Evolutionary conservation across 2,113 vertebrate genomes (phyloP).

Genomic region (Gadus macrocephalus): DNA sequence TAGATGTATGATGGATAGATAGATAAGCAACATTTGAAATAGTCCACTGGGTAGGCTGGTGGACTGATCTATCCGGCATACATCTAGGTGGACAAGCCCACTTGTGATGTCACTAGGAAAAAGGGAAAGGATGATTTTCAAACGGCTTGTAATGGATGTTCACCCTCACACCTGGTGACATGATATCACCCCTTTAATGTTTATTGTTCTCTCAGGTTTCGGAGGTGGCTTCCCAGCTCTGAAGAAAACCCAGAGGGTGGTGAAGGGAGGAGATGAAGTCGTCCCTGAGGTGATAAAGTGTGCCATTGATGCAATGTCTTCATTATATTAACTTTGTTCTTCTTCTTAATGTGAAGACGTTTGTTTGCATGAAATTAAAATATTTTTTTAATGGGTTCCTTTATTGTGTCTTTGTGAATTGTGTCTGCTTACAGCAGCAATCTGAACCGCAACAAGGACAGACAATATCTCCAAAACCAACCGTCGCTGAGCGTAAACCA

Average conservation of each 20-base stretch:
- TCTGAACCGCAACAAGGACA: constrained; percentile 32
- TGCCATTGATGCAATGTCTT: neutral
- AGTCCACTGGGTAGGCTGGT: too few relatives aligned
- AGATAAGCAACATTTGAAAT: too few relatives aligned
- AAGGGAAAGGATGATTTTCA: too few relatives aligned
- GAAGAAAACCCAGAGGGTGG: constrained; percentile 54
- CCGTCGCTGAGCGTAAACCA: constrained; percentile 31
- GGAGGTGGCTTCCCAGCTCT: constrained; percentile 58
- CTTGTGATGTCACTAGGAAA: neutral
- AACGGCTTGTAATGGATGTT: too few relatives aligned
- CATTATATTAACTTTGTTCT: too few relatives aligned
- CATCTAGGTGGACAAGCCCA: too few relatives aligned
- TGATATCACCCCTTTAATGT: neutral
- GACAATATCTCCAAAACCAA: constrained; percentile 29
- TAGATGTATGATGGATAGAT: too few relatives aligned
- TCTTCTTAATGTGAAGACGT: too few relatives aligned
- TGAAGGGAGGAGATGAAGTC: constrained; percentile 34
- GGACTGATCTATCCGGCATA: too few relatives aligned
- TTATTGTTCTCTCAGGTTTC: constrained; percentile 50
- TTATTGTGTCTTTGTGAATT: neutral
- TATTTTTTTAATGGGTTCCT: too few relatives aligned
- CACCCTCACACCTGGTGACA: too few relatives aligned
- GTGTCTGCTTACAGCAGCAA: constrained; percentile 30
- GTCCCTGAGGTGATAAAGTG: constrained; percentile 36
- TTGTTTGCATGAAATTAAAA: too few relatives aligned